These are phyloP conservation scores for Actenoides hombroni DNA, from an alignment of 2,113 vertebrate species.

Conservation along the genomic window DNA sequence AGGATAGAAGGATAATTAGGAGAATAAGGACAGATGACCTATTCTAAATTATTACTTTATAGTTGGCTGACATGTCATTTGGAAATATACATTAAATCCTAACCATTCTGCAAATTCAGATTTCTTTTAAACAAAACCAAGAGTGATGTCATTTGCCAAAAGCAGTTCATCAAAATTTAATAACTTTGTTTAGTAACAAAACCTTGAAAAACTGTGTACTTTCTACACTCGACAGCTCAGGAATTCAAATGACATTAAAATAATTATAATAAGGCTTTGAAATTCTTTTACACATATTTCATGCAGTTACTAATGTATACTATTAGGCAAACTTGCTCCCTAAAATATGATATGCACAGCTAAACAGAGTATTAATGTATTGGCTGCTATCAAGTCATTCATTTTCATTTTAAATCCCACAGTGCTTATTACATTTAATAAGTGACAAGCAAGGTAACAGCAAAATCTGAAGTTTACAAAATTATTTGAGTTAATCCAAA, in stretches of 20 bases:
- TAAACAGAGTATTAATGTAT: background rate
- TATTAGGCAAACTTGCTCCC: background rate
- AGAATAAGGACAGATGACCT: background rate
- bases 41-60: background rate
- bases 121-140: background rate
- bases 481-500: slow-evolving; percentile 6
- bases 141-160: background rate
- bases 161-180: background rate
- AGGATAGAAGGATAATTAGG: background rate
- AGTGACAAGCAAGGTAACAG: background rate
- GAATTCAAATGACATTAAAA: background rate
- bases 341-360: background rate
- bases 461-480: slow-evolving; percentile 21
- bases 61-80: background rate
- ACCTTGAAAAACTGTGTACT: background rate
- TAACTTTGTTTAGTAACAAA: background rate
- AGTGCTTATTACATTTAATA: background rate
- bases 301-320: background rate
- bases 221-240: background rate
- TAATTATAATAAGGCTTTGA: background rate
- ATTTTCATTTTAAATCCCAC: slow-evolving; percentile 32
- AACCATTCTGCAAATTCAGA: background rate
- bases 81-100: background rate
- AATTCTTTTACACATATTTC: background rate
- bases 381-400: background rate